Conservation (phyloP, 2,888 invertebrate genomes). For the Tholera decimalis region DNA sequence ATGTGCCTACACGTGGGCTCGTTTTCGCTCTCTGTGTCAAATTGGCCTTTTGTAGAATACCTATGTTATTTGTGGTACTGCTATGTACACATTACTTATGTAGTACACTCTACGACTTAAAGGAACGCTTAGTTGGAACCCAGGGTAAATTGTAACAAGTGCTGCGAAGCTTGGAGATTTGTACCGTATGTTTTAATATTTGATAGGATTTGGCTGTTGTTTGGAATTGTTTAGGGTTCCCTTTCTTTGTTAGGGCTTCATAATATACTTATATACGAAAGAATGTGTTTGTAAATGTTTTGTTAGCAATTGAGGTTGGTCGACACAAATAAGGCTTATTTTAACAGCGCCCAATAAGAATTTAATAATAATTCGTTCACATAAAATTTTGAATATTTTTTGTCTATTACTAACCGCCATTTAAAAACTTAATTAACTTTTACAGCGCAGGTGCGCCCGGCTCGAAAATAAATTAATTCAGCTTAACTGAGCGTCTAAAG, state of each 20-base stretch:
- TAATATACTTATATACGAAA: background rate
- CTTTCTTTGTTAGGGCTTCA: background rate
- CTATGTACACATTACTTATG: slow-evolving; percentile 47
- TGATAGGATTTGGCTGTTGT: slow-evolving; percentile 15
- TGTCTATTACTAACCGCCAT: no score
- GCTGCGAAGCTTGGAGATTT: slow-evolving; percentile 33
- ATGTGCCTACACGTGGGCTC: background rate
- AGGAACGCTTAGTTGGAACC: slow-evolving; percentile 48
- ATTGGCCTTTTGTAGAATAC: slow-evolving; percentile 8
- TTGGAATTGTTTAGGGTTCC: slow-evolving; percentile 6
- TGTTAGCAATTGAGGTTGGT: background rate
- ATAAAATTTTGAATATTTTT: no score
- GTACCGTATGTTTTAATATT: slow-evolving; percentile 27
- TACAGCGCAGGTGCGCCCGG: background rate
- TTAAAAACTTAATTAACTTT: background rate
- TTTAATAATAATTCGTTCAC: no score
- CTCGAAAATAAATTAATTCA: slow-evolving; percentile 29
- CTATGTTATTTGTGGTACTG: slow-evolving; percentile 20
- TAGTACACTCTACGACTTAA: slow-evolving; percentile 54
- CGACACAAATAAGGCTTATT: no score
- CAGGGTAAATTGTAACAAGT: slow-evolving; percentile 48
- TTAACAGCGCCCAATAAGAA: background rate
- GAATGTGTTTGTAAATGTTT: background rate
- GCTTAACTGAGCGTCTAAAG: slow-evolving; percentile 7
- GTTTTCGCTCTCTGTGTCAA: background rate